Evolutionary conservation across 2,888 invertebrate genomes (phyloP), one percentile per base, ranked within the genome.

Genomic region (Hyppa rectilinea): DNA sequence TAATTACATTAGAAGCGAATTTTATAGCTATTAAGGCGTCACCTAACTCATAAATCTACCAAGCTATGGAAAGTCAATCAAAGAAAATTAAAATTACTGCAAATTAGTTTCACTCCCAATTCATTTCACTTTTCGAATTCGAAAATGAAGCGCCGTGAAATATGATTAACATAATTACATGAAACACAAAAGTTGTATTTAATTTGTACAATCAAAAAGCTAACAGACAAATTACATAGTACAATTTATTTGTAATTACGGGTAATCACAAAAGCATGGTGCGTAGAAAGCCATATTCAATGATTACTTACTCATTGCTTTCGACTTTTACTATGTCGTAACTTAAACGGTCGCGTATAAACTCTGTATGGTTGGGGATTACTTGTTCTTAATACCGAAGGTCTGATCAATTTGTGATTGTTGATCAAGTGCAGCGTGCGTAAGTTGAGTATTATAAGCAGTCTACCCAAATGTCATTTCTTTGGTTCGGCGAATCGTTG

Each of bases 201-300:
- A 63, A 80, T 49, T 47, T 63, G 40, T 74, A 14, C 40, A n/a
- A 75, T 60, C 31, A 40, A 59, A 59, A 74, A 29, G 38, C 29
- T 64, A 61, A 65, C 47, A 60, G 34, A 49, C 17, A 77, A 77
- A 81, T 76, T 50, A 65, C 31, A 40, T 53, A 50, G n/a, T 61
- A 52, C 26, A 53, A 23, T 47, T 26, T 64, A 40, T 71, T 71
- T 65, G 68, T 84, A 82, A 82, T 82, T 80, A 83, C 50, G 47
- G 52, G 52, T 77, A 85, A 84, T 85, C 68, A 60, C 53, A 69
- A 79, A 80, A 81, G 73, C 64, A 71, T 67, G 64, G 52, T 50
- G 62, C 50, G 55, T 74, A 81, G 82, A 85, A 83, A 81, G 71
- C 64, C 59, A 75, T 70, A 73, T 73, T 84, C 83, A 78, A 83